Conservation (phyloP, 2,113 vertebrate genomes). For the Dasyornis broadbenti region DNA sequence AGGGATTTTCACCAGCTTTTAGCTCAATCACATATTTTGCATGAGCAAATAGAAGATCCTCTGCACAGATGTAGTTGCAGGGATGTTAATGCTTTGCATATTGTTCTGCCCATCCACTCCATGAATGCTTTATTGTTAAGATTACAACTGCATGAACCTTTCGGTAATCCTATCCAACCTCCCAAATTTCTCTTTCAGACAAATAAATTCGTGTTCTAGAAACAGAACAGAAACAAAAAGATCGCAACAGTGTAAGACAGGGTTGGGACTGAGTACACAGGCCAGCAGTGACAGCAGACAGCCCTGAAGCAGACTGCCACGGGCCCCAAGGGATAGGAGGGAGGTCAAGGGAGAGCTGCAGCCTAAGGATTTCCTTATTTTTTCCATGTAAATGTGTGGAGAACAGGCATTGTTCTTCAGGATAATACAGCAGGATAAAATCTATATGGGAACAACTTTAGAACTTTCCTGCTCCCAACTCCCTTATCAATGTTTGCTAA, state of each 20-base stretch:
- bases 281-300: not conserved
- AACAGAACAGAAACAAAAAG: not conserved
- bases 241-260: not conserved
- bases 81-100: not conserved
- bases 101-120: not conserved
- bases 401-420: not conserved
- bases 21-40: not conserved
- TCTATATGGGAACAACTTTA: not conserved
- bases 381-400: not conserved
- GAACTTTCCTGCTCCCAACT: not conserved
- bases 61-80: not conserved
- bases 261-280: not conserved
- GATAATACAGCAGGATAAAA: not conserved
- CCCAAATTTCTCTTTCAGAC: not conserved
- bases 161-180: not conserved
- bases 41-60: not conserved
- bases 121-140: not conserved
- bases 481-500: not conserved
- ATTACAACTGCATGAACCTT: not conserved
- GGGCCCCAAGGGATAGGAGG: not conserved
- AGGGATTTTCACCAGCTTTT: not conserved
- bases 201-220: not conserved
- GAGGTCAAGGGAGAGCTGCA: not conserved
- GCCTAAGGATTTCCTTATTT: not conserved
- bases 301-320: not conserved